Percentiles rank a stretch among this genome's conserved stretches.
Conservation (phyloP, 2,888 invertebrate species). For the Gnatocerus cornutus region DNA sequence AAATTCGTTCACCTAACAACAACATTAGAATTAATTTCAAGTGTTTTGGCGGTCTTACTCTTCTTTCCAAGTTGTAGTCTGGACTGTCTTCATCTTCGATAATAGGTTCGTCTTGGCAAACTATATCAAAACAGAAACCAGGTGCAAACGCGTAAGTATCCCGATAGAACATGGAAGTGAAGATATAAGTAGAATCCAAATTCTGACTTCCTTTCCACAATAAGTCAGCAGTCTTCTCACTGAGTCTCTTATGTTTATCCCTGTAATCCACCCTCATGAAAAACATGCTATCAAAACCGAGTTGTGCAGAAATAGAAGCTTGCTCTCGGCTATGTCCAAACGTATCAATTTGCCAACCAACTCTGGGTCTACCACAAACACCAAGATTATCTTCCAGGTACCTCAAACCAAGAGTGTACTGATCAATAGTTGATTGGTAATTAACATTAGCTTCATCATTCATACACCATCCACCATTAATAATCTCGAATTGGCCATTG, state of each 20-base stretch:
- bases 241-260: conserved; percentile 75
- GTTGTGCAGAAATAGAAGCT: conserved; percentile 76
- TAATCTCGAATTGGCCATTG: conserved; percentile 75
- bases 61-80: conserved; percentile 73
- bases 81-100: conserved; percentile 73
- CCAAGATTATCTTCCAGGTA: conserved; percentile 81
- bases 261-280: conserved; percentile 81
- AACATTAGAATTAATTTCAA: background rate
- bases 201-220: conserved; percentile 79
- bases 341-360: conserved; percentile 90
- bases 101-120: conserved; percentile 70
- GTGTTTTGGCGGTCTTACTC: conserved; percentile 15
- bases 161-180: conserved; percentile 50
- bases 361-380: conserved; percentile 81
- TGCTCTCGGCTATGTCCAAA: conserved; percentile 85
- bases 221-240: conserved; percentile 78
- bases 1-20: conserved; percentile 55
- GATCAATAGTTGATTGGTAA: conserved; percentile 81
- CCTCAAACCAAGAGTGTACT: conserved; percentile 80
- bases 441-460: conserved; percentile 78
- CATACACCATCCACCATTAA: conserved; percentile 76
- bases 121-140: conserved; percentile 76
- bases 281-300: conserved; percentile 83
- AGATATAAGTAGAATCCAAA: conserved; percentile 60
- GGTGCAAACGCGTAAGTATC: conserved; percentile 73